Percentiles rank a stretch among this genome's conserved stretches.
These are phyloP conservation scores for Oryctes rhinoceros DNA, from an alignment of 1,140 invertebrate species.

Conservation along the genomic window DNA sequence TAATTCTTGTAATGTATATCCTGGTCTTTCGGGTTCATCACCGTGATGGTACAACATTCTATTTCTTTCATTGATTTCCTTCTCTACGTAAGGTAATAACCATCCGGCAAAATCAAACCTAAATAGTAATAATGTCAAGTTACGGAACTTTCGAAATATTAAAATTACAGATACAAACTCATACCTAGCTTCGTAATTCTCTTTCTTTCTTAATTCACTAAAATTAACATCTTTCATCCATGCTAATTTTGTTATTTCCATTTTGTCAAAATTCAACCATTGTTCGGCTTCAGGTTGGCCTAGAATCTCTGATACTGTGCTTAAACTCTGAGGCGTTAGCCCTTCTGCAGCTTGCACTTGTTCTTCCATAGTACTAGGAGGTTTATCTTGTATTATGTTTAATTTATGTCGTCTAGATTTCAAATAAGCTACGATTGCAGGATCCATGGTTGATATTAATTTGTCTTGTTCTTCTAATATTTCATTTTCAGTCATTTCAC, in stretches of 20 bases:
- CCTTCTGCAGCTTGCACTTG: conserved; percentile 54
- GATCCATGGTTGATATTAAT: conserved; percentile 71
- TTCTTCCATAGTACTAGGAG: conserved; percentile 54
- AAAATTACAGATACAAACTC: background rate
- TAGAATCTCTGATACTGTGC: conserved; percentile 64
- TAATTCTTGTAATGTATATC: conserved; percentile 88
- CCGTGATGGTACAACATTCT: conserved; percentile 88
- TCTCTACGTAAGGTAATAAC: conserved; percentile 71
- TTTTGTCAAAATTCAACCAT: conserved; percentile 83
- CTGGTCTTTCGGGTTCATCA: conserved; percentile 87
- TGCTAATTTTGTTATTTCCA: conserved; percentile 84
- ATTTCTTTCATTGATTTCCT: conserved; percentile 68
- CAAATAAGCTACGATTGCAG: conserved; percentile 73
- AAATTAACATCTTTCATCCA: conserved; percentile 81
- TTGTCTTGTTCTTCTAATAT: conserved; percentile 78
- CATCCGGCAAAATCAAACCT: conserved; percentile 73
- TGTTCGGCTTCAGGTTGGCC: conserved; percentile 69
- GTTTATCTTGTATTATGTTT: conserved; percentile 44
- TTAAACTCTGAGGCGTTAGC: conserved; percentile 52
- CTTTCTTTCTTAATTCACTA: conserved; percentile 60
- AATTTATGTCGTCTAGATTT: conserved; percentile 62
- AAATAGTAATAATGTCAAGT: conserved; percentile 34
- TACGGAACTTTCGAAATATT: conserved; percentile 38
- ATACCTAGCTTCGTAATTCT: conserved; percentile 73
- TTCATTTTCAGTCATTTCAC: conserved; percentile 76